Evolutionary conservation across 2,113 vertebrate genomes (phyloP), one percentile per base, ranked within the genome.

Genomic region (Thamnaconus septentrionalis): DNA sequence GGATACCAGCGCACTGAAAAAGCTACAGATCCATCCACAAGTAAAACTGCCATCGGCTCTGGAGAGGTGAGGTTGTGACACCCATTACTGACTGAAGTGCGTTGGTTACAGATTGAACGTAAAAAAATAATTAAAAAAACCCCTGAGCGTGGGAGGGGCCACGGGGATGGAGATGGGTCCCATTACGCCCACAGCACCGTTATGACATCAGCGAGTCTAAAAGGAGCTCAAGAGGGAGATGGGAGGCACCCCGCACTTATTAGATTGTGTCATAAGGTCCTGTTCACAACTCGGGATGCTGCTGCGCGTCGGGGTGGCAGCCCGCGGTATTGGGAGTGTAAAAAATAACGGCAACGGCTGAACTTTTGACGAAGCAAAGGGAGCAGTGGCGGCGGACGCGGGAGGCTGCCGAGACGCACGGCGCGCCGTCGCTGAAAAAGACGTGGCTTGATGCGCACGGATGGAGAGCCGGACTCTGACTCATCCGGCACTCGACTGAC

Each of bases 201-300:
- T 70, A 43, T 91, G 90, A 91, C 90, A 89, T 92, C 91, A 91
- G 65, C 63, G 66, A 58, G 73, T 70, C 61, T 75, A 68, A 79
- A 83, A 73, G 74, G 79, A 81, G 72, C 70, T 71, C 82, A 74
- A 48, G 71, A 68, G 79, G 59, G 66, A 80, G 80, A 76, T 81
- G 81, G 82, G 78, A 88, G 87, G 77, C 79, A 82, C 79, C 77
- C 49, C 71, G 44, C 70, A 65, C 75, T 85, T 83, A 79, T 85
- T 84, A 82, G 81, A 81, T 80, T 81, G 69, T 53, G 68, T 74
- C 58, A 75, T 59, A 57, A 62, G 71, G 85, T 90, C 82, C 79
- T 69, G 81, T 56, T 76, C 80, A 74, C 76, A 73, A 77, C 65
- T 73, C 56, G 68, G 70, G 78, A 81, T 75, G 79, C 76, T 58